phyloP scores from a whole-genome alignment of 2,888 invertebrate species.

The Agapetus fuscipes region DNA sequence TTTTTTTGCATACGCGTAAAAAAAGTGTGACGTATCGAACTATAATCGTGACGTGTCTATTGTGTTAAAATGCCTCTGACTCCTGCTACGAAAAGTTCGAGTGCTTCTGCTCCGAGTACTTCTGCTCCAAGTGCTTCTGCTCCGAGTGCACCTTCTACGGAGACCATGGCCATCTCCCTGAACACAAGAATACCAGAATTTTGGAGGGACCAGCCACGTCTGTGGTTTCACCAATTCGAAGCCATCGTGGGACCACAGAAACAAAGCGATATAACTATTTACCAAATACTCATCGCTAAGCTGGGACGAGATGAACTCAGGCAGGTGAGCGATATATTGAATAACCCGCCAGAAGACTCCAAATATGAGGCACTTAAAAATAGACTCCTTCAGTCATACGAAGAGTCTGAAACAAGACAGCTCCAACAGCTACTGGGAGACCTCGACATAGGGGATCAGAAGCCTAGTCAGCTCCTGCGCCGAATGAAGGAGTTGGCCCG shows the following conservation, averaged over 20 bases:
- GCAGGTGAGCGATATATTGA: constrained; percentile 1
- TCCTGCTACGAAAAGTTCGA: no score
- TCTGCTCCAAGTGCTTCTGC: no score
- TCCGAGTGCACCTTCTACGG: no score
- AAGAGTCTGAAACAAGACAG: constrained; percentile 4
- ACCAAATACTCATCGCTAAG: constrained; percentile 1
- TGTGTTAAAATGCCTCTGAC: no score
- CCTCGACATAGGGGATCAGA: constrained; percentile 3
- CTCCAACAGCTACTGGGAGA: constrained; percentile 4
- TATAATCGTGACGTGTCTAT: no score
- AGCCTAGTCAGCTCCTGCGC: neutral
- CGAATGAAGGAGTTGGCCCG: constrained; percentile 2
- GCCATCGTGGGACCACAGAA: neutral
- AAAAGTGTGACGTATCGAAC: no score
- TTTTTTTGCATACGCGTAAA: no score
- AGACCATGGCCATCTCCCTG: neutral
- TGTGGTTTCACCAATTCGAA: neutral
- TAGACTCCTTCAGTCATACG: neutral
- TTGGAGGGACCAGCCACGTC: neutral
- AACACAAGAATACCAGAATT: neutral
- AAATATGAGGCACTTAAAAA: neutral
- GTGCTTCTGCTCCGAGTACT: no score
- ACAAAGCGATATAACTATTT: neutral
- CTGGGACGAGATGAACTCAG: neutral
- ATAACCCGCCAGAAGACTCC: neutral